Percentiles rank a stretch among this genome's conserved stretches.
Evolutionary conservation across 2,113 vertebrate species (phyloP).

Genomic region (Peromyscus leucopus): DNA sequence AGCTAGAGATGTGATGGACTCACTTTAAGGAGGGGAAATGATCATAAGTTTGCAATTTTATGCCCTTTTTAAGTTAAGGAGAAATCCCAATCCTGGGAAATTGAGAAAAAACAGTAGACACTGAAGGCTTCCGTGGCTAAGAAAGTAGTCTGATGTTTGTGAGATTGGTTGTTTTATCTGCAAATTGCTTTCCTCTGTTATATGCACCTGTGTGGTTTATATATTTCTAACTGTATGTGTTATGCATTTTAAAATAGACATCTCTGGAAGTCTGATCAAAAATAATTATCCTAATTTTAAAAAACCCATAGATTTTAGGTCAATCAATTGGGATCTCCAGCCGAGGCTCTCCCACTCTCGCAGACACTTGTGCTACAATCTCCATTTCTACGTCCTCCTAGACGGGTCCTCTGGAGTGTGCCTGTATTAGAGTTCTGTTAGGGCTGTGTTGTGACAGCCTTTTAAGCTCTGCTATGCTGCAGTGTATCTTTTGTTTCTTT

Average conservation of each 20-base stretch:
- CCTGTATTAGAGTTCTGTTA: not conserved
- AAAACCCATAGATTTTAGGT: not conserved
- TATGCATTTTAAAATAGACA: not conserved
- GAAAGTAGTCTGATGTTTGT: not conserved
- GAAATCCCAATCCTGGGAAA: not conserved
- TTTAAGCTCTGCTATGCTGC: not conserved
- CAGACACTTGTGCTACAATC: not conserved
- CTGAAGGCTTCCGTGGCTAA: not conserved
- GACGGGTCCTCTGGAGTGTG: no score
- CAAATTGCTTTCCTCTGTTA: not conserved
- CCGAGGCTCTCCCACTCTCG: not conserved
- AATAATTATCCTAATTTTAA: conserved; percentile 18
- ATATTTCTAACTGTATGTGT: not conserved
- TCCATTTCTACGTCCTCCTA: no score
- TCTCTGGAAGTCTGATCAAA: conserved; percentile 3
- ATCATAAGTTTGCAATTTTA: not conserved
- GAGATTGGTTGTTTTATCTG: not conserved
- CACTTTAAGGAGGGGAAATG: not conserved
- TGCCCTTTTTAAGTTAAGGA: not conserved
- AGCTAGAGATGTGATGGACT: not conserved
- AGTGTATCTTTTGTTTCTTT: not conserved
- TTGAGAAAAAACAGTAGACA: not conserved
- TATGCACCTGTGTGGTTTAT: conserved; percentile 18
- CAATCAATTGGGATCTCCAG: not conserved
- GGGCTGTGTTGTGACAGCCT: not conserved